Evolutionary conservation across 1,140 invertebrate species (phyloP), one percentile per base, ranked within the genome.

Genomic region (Goniozus legneri): DNA sequence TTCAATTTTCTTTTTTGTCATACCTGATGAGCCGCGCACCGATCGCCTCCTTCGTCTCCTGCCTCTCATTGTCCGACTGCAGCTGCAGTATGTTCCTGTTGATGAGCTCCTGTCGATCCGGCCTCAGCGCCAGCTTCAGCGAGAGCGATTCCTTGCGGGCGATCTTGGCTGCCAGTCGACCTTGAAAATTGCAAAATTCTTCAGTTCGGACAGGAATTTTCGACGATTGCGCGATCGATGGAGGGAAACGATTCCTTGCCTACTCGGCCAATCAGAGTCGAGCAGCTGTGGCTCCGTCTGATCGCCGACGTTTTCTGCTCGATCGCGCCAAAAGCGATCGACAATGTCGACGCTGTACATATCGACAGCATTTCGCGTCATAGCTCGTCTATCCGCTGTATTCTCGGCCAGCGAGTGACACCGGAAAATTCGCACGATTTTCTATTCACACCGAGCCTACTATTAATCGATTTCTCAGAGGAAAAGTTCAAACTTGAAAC

Each of bases 111-210:
- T 96, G 92, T 42, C 88, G 81, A 68, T 95, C 87, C 4, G 95
- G 95, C 46, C 95, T 81, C 50, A 96, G 80, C 54, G 91, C 88
- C 49, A 98, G 79, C 73, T 98, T 97, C 62, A 95, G 77, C 40
- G 95, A 95, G 57, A 98, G 80, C 67, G 94, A 97, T 75, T 99
- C 95, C 73, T 96, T 95, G 34, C 95, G 82, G 36, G 92, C 92
- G 48, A 98, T 87, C 77, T 96, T 96, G 35, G 91, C 84, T 56
- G 91, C 92, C 51, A 94, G 75, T 50, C 84, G 80, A 73, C 73
- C 80, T 79, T 6, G 24, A 27, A 27, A n/a, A n/a, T n/a, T n/a
- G n/a, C n/a, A n/a, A n/a, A n/a, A n/a, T n/a, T n/a, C n/a, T n/a
- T n/a, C n/a, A n/a, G n/a, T n/a, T n/a, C n/a, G n/a, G n/a, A n/a